These are phyloP conservation scores for Nyctalus aviator DNA, from an alignment of 2,797 vertebrate species.

Conservation along the genomic window DNA sequence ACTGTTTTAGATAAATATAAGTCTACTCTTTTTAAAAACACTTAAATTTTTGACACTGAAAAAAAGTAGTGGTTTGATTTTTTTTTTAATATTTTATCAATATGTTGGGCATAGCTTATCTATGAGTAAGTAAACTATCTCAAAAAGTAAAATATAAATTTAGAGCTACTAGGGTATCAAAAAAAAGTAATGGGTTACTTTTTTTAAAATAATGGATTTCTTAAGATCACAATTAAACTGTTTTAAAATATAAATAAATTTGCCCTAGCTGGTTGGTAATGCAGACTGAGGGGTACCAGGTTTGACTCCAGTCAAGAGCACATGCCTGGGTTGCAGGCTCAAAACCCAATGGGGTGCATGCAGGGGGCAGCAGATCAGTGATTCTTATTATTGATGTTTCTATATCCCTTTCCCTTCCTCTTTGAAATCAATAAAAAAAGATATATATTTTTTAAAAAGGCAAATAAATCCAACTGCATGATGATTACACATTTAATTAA, in stretches of 20 bases:
- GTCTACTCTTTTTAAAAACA: neutral
- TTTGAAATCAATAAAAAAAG: neutral
- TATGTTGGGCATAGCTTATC: neutral
- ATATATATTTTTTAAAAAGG: neutral
- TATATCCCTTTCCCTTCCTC: no score
- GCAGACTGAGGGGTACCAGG: no score
- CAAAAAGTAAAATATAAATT: neutral
- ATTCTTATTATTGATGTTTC: no score
- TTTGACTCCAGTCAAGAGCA: no score
- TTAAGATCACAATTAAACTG: neutral
- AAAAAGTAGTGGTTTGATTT: neutral
- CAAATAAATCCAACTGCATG: slow-evolving; percentile 1
- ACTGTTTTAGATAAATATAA: neutral
- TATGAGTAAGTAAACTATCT: neutral
- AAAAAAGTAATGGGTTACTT: neutral
- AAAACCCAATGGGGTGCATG: no score
- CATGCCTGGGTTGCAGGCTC: no score
- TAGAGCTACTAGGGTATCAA: neutral
- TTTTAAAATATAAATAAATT: slow-evolving; percentile 40
- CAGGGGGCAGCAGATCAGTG: no score
- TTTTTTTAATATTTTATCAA: neutral
- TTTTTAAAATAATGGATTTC: neutral
- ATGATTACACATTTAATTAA: neutral
- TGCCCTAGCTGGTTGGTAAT: no score
- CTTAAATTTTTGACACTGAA: neutral